Percentiles rank a stretch among this genome's conserved stretches.
These are phyloP conservation scores for Drosophila neonasuta DNA, from an alignment of 2,888 invertebrate genomes.

Conservation along the genomic window DNA sequence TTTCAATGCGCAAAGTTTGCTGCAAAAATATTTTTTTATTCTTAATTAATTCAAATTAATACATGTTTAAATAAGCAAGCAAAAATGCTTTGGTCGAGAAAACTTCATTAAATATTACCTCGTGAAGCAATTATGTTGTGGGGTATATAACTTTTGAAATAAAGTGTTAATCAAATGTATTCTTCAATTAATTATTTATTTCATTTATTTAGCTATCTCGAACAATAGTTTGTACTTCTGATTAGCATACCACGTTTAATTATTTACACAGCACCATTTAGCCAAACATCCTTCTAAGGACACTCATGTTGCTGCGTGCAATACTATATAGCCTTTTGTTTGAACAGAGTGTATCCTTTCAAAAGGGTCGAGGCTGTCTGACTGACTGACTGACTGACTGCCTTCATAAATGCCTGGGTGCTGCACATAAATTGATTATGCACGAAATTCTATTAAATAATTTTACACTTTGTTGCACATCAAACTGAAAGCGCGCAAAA, in stretches of 20 bases:
- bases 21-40: constrained; percentile 2
- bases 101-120: constrained; percentile 1
- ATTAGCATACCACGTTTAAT: not conserved
- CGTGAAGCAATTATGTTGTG: not conserved
- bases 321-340: constrained; percentile 38
- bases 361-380: constrained; percentile 38
- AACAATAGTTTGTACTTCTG: not conserved
- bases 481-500: constrained; percentile 73
- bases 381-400: constrained; percentile 31
- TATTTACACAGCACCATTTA: constrained; percentile 28
- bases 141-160: not conserved
- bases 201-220: no score
- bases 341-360: constrained; percentile 49
- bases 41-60: not conserved
- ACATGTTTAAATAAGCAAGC: not conserved
- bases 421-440: constrained; percentile 79
- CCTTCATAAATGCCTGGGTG: constrained; percentile 59
- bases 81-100: not conserved
- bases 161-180: no score
- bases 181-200: no score
- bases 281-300: constrained; percentile 12
- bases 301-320: not conserved
- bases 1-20: not conserved
- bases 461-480: constrained; percentile 79
- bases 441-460: constrained; percentile 77